Percentiles rank a stretch among this genome's conserved stretches.
Evolutionary conservation across 2,113 vertebrate species (phyloP).

Genomic region (Monopterus albus): DNA sequence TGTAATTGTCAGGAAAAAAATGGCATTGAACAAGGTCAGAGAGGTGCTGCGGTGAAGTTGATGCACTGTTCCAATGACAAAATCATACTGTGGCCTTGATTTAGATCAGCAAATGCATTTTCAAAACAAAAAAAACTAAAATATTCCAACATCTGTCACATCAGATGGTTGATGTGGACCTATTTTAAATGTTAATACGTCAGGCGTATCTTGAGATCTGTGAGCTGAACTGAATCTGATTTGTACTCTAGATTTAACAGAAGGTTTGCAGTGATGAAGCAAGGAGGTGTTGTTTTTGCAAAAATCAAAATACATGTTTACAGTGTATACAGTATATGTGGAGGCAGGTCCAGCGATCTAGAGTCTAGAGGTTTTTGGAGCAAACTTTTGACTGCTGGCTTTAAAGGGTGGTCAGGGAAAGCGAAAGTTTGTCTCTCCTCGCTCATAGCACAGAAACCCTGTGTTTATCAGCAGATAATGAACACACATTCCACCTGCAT

Average conservation of each 20-base stretch:
- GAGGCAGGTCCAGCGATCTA: background rate
- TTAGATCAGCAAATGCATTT: slow-evolving; percentile 42
- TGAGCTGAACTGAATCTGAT: background rate
- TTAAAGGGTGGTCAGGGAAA: background rate
- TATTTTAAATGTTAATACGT: background rate
- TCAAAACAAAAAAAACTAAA: slow-evolving; percentile 21
- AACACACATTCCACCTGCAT: slow-evolving; percentile 22
- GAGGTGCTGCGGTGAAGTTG: slow-evolving; percentile 43
- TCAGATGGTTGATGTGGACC: background rate
- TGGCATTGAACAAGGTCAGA: slow-evolving; percentile 71
- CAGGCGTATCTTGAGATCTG: background rate
- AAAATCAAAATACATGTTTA: too few species aligned
- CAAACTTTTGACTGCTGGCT: background rate
- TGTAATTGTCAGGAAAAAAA: slow-evolving; percentile 71
- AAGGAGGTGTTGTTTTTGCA: too few species aligned
- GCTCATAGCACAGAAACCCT: slow-evolving; percentile 6
- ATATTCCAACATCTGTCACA: slow-evolving; percentile 11
- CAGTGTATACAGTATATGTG: too few species aligned
- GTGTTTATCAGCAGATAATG: slow-evolving; percentile 20
- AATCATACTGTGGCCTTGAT: slow-evolving; percentile 45
- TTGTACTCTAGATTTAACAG: background rate
- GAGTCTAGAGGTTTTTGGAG: slow-evolving; percentile 3
- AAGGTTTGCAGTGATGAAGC: background rate
- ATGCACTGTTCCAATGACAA: slow-evolving; percentile 46
- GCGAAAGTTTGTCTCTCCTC: slow-evolving; percentile 10